Evolutionary conservation across 1,140 invertebrate species (phyloP).

Genomic region (Pogonognathellus flavescens): DNA sequence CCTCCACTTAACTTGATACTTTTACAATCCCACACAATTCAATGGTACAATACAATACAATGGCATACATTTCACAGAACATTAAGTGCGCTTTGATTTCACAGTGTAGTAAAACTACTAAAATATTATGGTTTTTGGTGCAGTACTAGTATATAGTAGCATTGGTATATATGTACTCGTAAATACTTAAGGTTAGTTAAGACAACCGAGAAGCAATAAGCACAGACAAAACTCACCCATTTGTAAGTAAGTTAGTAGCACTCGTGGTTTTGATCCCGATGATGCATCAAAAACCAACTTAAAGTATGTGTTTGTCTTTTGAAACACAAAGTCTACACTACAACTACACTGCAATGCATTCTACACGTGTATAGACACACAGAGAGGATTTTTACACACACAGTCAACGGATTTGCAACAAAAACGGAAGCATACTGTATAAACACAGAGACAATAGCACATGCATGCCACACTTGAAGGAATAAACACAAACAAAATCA

Average conservation of each 20-base stretch:
- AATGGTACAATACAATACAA: conserved; percentile 4
- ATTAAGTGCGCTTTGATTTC: conserved; percentile 25
- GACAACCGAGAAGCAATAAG: neutral
- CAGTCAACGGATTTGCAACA: no score
- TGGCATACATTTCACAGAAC: conserved; percentile 33
- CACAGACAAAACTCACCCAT: no score
- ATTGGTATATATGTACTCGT: neutral
- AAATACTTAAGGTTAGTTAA: neutral
- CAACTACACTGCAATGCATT: no score
- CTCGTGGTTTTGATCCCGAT: no score
- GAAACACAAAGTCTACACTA: no score
- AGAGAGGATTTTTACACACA: no score
- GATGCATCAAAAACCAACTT: no score
- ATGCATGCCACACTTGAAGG: neutral
- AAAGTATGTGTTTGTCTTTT: no score
- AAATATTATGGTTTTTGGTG: neutral
- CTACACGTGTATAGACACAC: no score
- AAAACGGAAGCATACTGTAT: conserved; percentile 4
- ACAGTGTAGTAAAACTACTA: neutral
- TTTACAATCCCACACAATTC: neutral
- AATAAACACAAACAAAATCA: conserved; percentile 36
- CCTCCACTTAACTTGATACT: neutral
- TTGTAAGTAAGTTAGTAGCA: no score
- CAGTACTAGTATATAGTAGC: neutral
- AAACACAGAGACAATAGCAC: conserved; percentile 7